Base-by-base conservation (phyloP, 2,797 vertebrate genomes). In the Xenopus petersii region DNA sequence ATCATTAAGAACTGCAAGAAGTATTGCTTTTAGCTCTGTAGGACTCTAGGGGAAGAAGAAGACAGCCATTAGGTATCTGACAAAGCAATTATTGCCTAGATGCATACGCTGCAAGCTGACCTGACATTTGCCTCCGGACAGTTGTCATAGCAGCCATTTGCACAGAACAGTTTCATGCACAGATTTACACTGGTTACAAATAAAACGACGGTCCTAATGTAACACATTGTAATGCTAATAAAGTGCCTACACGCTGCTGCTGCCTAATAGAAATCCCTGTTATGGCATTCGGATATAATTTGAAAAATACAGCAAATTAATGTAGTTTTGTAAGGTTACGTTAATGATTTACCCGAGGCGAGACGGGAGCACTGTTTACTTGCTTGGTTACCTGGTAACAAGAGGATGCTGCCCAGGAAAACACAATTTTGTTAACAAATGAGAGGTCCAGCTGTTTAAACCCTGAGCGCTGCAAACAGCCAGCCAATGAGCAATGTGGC, bases 71-170 rank as follows among this genome's bases (percentile, higher is more conserved):
- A 85, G 83, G 80, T 85, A 86, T 87, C 84, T 87, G 86, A 84
- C 80, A 82, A 87, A 88, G 83, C 82, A 85, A 78, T 89, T 87
- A 86, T 51, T 77, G 70, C 75, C 42, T 65, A 82, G 82, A 81
- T 74, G 79, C 76, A 74, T 80, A 79, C 69, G 63, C 83, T 85
- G 82, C 74, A 70, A 87, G 83, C 81, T 88, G 86, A 87, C 87
- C 88, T 88, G 87, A 85, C 85, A 84, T 86, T 85, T 89, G 87
- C 84, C 86, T 89, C 81, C 69, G 77, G 80, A 79, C 82, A 86
- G 91, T 88, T 91, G 89, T 91, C 89, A 91, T 88, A 91, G 88
- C 88, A 91, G 89, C 89, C 82, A 79, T 75, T 81, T 84, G 82
- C 86, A 77, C 54, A 75, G 79, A 84, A 73, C 79, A 78, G 83